Base-by-base conservation (phyloP, 2,797 vertebrate species). In the Momotus momota region DNA sequence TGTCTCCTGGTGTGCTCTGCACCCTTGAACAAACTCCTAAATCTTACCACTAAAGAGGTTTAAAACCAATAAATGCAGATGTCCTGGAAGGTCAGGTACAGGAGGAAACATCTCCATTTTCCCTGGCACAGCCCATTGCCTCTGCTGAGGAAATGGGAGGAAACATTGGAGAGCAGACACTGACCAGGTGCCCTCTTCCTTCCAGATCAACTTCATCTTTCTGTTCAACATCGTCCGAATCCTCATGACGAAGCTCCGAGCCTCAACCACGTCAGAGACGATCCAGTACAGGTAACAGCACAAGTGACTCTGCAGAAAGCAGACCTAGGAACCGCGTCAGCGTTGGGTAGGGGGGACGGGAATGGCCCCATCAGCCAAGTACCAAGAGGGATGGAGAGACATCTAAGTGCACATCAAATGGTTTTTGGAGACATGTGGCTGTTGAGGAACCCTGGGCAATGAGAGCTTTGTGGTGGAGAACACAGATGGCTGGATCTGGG, bases 151-250 rank as follows among this genome's bases (percentile, higher is more conserved):
- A 67, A 48, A 3, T 10, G 45, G 69, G 35, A 54, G 16, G 51
- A 58, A 61, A 49, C 4, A 0, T 0, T 51, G 9, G 9, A 12
- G 29, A 80, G 20, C 21, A 57, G 40, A 72, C 8, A 2, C 26
- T 55, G 45, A 92, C 8, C 58, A 46, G 31, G 35, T 67, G 58
- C 26, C 26, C 43, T 66, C 15, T 84, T 87, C 73, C 73, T 96
- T 96, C 35, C 98, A 99, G 99, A 99, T 99, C 96, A 99, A 99
- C 83, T 99, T 99, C 89, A 99, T 99, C 93, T 99, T 99, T 98
- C 98, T 99, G 57, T 99, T 99, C 98, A 99, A 99, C 97, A 99
- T 99, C 1, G 99, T 99, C 88, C 98, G 99, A 77, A 99, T 99
- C 95, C 98, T 99, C 65, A 99, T 99, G 99, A 99, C 99, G 4